Percentiles rank a stretch among this genome's conserved stretches.
Conservation (phyloP, 2,113 vertebrate species). For the Gulo gulo region DNA sequence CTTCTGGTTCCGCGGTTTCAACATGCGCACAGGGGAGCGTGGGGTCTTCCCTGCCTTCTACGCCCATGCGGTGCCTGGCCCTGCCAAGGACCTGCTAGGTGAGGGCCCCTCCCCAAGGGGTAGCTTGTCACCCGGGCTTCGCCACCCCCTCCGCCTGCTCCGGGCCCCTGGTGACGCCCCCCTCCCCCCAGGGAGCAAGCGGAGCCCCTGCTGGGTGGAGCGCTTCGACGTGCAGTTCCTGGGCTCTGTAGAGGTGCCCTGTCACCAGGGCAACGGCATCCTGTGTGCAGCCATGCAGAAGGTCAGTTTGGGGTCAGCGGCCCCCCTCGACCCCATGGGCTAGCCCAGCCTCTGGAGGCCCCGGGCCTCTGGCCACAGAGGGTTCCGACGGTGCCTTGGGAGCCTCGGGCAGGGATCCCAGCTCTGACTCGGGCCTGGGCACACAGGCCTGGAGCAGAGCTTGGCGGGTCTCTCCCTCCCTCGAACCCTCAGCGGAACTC, state of each 20-base stretch:
- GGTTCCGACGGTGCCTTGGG: no score
- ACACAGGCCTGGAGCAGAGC: background rate
- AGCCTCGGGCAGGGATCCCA: no score
- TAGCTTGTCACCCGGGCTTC: background rate
- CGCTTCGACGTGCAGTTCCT: constrained; percentile 95
- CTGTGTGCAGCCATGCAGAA: constrained; percentile 98
- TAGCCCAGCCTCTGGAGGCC: background rate
- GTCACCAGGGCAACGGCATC: constrained; percentile 97
- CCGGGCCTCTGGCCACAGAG: background rate
- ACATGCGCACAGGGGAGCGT: constrained; percentile 96
- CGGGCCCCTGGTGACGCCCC: background rate
- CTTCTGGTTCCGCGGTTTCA: constrained; percentile 97
- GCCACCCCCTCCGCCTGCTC: background rate
- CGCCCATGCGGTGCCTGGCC: constrained; percentile 92
- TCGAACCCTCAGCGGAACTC: background rate
- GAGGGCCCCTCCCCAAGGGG: constrained; percentile 36
- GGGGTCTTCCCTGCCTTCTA: constrained; percentile 98
- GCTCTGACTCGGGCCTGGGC: background rate
- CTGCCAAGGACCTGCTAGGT: constrained; percentile 90
- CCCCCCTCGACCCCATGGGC: rapidly evolving
- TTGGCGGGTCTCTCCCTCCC: background rate
- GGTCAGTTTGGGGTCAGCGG: constrained; percentile 78
- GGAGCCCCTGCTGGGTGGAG: constrained; percentile 94
- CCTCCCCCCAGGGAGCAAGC: constrained; percentile 86
- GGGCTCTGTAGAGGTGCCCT: constrained; percentile 96